Percentiles rank a stretch among this genome's conserved stretches.
phyloP scores from a whole-genome alignment of 1,140 invertebrate genomes.

The Meloidogyne exigua region DNA sequence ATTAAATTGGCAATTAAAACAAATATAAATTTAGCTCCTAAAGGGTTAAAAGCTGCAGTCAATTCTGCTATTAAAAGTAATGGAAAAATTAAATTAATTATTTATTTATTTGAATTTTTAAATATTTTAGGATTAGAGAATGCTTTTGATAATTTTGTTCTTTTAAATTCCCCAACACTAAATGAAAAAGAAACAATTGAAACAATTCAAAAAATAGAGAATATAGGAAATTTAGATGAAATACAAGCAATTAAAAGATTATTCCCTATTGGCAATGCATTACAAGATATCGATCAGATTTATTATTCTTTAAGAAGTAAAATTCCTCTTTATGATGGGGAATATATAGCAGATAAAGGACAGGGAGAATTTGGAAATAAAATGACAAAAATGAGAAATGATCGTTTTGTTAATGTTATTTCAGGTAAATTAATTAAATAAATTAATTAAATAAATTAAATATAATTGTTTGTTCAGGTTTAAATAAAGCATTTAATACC shows the following conservation, averaged over 20 bases:
- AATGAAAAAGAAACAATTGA: neutral
- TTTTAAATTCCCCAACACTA: neutral
- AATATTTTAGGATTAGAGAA: neutral
- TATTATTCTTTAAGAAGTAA: neutral
- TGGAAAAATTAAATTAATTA: no score
- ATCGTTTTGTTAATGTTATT: slow-evolving; percentile 2
- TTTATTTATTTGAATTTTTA: neutral
- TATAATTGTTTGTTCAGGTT: neutral
- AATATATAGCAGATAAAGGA: neutral
- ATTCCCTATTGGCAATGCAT: neutral
- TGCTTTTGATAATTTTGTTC: slow-evolving; percentile 2
- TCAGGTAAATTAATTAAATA: neutral
- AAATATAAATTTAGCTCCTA: neutral
- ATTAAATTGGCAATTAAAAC: neutral
- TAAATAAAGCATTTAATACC: neutral
- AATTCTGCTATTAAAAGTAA: neutral
- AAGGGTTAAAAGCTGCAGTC: neutral
- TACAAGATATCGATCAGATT: neutral
- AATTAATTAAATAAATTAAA: neutral
- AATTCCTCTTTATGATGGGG: neutral
- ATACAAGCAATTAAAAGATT: neutral
- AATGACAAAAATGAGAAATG: neutral
- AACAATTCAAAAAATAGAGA: neutral
- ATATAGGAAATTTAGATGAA: neutral
- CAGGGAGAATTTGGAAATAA: neutral